A percentile compares a stretch with the other conserved stretches of the same genome.
These are phyloP conservation scores for Lepidonotus clava DNA, from an alignment of 2,888 invertebrate species.

Conservation along the genomic window DNA sequence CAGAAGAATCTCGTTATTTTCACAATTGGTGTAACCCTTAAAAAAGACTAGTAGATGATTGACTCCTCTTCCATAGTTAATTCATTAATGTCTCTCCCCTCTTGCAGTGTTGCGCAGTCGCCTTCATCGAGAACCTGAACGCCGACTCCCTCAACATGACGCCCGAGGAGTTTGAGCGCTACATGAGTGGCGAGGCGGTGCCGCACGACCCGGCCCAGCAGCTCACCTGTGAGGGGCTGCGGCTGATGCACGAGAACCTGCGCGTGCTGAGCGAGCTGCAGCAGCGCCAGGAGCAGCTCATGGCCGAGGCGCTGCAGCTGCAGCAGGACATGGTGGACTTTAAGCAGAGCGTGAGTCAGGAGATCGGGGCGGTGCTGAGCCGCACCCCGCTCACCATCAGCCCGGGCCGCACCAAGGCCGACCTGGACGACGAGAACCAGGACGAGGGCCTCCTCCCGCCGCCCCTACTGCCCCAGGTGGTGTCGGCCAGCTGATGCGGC, in stretches of 20 bases:
- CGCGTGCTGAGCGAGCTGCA: conserved; percentile 86
- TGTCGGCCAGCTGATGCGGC: conserved; percentile 37
- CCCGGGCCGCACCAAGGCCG: conserved; percentile 83
- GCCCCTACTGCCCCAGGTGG: conserved; percentile 82
- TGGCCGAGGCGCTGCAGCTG: conserved; percentile 85
- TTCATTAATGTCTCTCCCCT: no score
- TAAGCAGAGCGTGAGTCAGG: conserved; percentile 87
- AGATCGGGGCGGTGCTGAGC: conserved; percentile 87
- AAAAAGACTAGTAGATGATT: no score
- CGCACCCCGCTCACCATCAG: conserved; percentile 84
- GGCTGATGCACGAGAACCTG: conserved; percentile 91
- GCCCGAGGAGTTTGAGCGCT: conserved; percentile 94
- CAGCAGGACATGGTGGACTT: conserved; percentile 87
- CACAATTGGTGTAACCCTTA: no score
- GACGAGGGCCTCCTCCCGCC: conserved; percentile 82
- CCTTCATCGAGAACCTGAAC: conserved; percentile 97
- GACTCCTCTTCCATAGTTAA: no score
- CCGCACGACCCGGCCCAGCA: conserved; percentile 90
- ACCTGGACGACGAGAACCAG: conserved; percentile 83
- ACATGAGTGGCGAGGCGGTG: conserved; percentile 94
- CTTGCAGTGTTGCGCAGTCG: conserved; percentile 95
- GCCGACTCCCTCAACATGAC: conserved; percentile 96
- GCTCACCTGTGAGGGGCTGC: conserved; percentile 84
- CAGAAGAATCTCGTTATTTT: no score
- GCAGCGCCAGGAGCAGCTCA: conserved; percentile 85